These are phyloP conservation scores for Oscheius sp. DNA, from an alignment of 2,888 invertebrate genomes.

Conservation along the genomic window DNA sequence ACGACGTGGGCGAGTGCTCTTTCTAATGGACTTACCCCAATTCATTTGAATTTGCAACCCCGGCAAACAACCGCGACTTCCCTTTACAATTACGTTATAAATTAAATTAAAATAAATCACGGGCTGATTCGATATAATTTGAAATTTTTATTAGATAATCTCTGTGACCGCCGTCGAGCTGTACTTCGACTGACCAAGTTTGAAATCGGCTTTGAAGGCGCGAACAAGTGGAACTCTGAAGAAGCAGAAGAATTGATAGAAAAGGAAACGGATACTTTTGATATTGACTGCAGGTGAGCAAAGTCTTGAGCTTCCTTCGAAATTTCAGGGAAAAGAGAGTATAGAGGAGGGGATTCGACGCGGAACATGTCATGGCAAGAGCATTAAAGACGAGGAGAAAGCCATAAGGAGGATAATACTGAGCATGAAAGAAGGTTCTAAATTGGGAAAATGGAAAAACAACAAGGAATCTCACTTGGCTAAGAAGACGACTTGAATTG, in stretches of 20 bases:
- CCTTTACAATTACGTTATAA: background rate
- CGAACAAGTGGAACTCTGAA: constrained; percentile 21
- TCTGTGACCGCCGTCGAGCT: constrained; percentile 3
- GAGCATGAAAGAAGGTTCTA: constrained; percentile 64
- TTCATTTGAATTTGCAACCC: no score
- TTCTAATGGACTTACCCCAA: no score
- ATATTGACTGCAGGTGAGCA: constrained; percentile 27
- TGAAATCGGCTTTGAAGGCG: background rate
- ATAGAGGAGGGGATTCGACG: constrained; percentile 71
- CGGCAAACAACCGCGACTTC: no score
- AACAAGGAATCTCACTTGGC: constrained; percentile 53
- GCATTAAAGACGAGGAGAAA: constrained; percentile 69
- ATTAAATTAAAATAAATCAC: background rate
- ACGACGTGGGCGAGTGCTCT: no score
- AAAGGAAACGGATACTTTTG: constrained; percentile 1
- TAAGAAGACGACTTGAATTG: constrained; percentile 73
- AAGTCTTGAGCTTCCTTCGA: constrained; percentile 36
- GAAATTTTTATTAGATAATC: background rate
- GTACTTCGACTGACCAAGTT: background rate
- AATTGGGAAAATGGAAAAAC: background rate
- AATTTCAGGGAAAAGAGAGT: constrained; percentile 70
- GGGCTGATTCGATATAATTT: background rate
- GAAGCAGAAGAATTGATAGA: background rate
- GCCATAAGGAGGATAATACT: constrained; percentile 61
- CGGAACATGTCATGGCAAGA: constrained; percentile 68